Evolutionary conservation across 1,140 invertebrate genomes (phyloP).

Genomic region (Cyphomyrmex costatus): DNA sequence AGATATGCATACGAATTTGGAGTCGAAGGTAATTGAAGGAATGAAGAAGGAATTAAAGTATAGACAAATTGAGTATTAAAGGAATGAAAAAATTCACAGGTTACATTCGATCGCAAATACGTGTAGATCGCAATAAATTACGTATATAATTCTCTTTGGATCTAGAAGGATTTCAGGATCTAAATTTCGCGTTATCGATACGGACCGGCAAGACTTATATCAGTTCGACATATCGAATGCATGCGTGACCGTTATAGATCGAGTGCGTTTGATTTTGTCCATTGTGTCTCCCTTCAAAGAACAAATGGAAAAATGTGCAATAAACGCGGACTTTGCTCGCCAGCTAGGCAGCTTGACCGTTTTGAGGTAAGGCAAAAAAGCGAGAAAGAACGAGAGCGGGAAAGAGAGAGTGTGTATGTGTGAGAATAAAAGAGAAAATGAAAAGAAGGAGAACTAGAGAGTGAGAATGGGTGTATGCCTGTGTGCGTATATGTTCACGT

Average conservation of each 20-base stretch:
- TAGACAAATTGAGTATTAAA: constrained; percentile 2
- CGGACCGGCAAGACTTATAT: constrained; percentile 76
- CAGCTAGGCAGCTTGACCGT: background rate
- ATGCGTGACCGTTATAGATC: constrained; percentile 64
- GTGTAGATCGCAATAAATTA: background rate
- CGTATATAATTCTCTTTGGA: background rate
- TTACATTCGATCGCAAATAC: background rate
- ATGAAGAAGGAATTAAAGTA: background rate
- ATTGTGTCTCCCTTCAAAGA: constrained; percentile 45
- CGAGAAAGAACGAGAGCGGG: background rate
- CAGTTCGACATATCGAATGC: constrained; percentile 82
- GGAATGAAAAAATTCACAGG: background rate
- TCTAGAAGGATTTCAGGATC: constrained; percentile 12
- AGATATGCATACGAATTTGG: background rate
- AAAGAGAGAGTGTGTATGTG: background rate
- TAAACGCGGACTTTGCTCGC: constrained; percentile 30
- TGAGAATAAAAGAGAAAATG: background rate
- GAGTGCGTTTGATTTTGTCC: constrained; percentile 57
- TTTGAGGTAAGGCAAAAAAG: constrained; percentile 33
- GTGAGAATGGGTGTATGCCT: too few relatives aligned
- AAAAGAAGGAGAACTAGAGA: background rate
- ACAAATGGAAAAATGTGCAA: constrained; percentile 57
- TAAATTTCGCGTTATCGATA: background rate
- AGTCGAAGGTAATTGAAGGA: background rate
- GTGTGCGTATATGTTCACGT: background rate